phyloP scores from a whole-genome alignment of 1,140 invertebrate species.

The Sesamia nonagrioides region DNA sequence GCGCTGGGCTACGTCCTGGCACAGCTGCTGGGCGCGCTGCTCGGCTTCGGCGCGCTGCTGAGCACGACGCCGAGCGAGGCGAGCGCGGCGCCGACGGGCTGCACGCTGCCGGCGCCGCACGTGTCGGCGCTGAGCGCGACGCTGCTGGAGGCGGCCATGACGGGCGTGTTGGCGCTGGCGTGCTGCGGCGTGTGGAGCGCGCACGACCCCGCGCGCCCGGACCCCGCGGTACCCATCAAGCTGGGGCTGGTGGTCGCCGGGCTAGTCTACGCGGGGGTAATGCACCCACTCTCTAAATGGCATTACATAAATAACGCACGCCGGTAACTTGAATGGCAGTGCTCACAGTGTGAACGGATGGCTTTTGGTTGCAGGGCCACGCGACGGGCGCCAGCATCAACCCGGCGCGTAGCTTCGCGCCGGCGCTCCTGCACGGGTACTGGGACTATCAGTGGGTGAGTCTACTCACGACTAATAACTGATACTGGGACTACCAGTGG shows the following conservation, averaged over 20 bases:
- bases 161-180: constrained; percentile 55
- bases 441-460: constrained; percentile 93
- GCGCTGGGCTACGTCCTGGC: constrained; percentile 58
- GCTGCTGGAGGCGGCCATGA: constrained; percentile 54
- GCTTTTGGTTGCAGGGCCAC: constrained; percentile 87
- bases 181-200: constrained; percentile 67
- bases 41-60: constrained; percentile 53
- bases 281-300: neutral
- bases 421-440: constrained; percentile 91
- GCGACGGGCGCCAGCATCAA: constrained; percentile 96
- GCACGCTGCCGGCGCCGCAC: constrained; percentile 51
- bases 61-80: constrained; percentile 45
- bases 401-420: constrained; percentile 95
- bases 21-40: constrained; percentile 52
- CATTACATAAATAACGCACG: too few relatives aligned
- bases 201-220: constrained; percentile 61
- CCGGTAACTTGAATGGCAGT: too few relatives aligned
- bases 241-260: constrained; percentile 74
- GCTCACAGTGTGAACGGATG: too few relatives aligned
- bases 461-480: neutral
- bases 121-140: constrained; percentile 51
- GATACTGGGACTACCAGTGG: too few relatives aligned
- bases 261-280: constrained; percentile 74
- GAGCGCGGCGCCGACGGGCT: constrained; percentile 57
- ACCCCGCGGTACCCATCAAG: constrained; percentile 73